Evolutionary conservation across 1,140 invertebrate species (phyloP).

Genomic region (Drosophila novamexicana): DNA sequence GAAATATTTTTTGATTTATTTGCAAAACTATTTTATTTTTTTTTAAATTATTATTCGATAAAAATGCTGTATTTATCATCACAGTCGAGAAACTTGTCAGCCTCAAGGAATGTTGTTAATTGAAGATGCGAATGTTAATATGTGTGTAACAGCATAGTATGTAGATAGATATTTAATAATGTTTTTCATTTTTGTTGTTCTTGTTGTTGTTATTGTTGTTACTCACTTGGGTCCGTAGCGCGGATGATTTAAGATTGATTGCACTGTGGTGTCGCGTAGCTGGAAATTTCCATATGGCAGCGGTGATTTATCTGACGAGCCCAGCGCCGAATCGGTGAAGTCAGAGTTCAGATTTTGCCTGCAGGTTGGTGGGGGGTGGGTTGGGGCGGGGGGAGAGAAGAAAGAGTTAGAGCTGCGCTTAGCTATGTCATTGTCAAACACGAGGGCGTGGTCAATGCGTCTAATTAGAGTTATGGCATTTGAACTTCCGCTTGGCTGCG

Average conservation of each 20-base stretch:
- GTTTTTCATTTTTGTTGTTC: conserved; percentile 4
- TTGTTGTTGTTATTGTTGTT: conserved; percentile 28
- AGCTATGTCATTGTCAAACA: conserved; percentile 45
- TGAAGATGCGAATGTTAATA: conserved; percentile 9
- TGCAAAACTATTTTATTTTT: not conserved
- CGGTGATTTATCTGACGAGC: conserved; percentile 94
- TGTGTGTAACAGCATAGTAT: not conserved
- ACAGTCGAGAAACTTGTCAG: conserved; percentile 16
- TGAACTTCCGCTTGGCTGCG: conserved; percentile 66
- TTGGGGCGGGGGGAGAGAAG: conserved; percentile 46
- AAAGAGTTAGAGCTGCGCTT: conserved; percentile 50
- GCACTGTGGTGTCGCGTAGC: conserved; percentile 95
- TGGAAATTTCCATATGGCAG: conserved; percentile 97
- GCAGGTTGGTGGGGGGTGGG: conserved; percentile 18
- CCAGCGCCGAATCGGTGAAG: conserved; percentile 96
- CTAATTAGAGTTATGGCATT: conserved; percentile 65
- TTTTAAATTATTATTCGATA: not conserved
- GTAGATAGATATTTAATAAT: not conserved
- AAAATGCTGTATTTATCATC: not conserved
- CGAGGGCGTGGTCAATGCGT: conserved; percentile 39
- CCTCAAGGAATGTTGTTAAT: conserved; percentile 39
- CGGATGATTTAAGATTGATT: conserved; percentile 96
- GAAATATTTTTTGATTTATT: not conserved
- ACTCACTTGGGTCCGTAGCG: conserved; percentile 93
- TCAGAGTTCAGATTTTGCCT: conserved; percentile 98